A percentile compares a stretch with the other conserved stretches of the same genome.
Evolutionary conservation across 2,888 invertebrate genomes (phyloP).

Genomic region (Pterostichus niger): DNA sequence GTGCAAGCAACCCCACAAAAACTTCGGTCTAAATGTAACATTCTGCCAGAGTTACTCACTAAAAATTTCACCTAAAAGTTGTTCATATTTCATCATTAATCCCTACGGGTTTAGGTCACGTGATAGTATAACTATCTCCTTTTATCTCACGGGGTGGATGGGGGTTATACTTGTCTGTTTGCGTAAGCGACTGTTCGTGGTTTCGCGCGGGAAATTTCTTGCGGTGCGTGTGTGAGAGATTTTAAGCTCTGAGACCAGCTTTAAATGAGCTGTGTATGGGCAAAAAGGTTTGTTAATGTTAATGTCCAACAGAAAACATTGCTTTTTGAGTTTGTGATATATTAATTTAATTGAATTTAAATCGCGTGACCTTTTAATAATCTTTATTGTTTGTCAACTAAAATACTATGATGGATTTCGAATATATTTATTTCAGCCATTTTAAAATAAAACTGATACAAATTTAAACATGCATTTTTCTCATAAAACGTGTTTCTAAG

Average conservation of each 20-base stretch:
- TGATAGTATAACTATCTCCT: conserved; percentile 3
- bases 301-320: not conserved
- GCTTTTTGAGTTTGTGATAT: too few relatives aligned
- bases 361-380: too few relatives aligned
- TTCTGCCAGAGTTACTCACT: conserved; percentile 56
- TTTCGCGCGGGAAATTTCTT: conserved; percentile 35
- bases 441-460: too few relatives aligned
- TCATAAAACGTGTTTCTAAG: too few relatives aligned
- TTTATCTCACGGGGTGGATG: not conserved
- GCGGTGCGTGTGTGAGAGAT: conserved; percentile 8
- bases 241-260: conserved; percentile 10
- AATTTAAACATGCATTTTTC: too few relatives aligned
- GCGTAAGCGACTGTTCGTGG: not conserved
- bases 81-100: conserved; percentile 65
- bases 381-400: too few relatives aligned
- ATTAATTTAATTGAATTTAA: too few relatives aligned
- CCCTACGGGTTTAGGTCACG: conserved; percentile 44
- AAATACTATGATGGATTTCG: too few relatives aligned
- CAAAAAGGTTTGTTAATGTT: conserved; percentile 30
- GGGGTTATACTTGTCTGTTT: not conserved
- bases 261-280: conserved; percentile 19
- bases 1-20: conserved; percentile 18
- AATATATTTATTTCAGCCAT: too few relatives aligned
- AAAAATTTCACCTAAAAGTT: conserved; percentile 60
- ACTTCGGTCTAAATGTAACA: conserved; percentile 21